These are phyloP conservation scores for Tadarida brasiliensis DNA, from an alignment of 2,797 vertebrate genomes.

Conservation along the genomic window DNA sequence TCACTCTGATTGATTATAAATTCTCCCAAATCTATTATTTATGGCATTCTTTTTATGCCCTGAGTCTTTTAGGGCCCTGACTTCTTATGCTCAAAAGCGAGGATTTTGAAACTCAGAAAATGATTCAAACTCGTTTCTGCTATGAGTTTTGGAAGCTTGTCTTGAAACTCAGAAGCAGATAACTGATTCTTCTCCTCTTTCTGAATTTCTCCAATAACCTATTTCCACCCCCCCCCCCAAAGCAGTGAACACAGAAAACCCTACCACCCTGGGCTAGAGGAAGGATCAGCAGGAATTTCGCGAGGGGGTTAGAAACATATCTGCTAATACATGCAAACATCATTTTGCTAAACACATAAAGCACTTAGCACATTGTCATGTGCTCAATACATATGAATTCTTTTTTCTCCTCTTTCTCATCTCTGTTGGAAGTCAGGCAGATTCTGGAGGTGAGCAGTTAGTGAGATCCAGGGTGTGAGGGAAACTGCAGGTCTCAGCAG, in stretches of 20 bases:
- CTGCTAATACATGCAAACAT: rapidly evolving
- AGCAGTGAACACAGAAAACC: neutral
- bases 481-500: neutral
- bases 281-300: neutral
- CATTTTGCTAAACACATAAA: neutral
- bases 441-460: neutral
- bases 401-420: neutral
- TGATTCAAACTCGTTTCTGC: neutral
- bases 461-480: neutral
- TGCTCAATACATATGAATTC: neutral
- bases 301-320: neutral
- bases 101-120: slow-evolving; percentile 21
- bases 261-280: neutral
- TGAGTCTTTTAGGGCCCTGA: slow-evolving; percentile 7
- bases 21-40: slow-evolving; percentile 64
- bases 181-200: neutral
- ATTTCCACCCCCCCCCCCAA: neutral
- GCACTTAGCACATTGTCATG: too few species aligned
- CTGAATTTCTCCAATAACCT: neutral
- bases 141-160: neutral
- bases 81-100: neutral
- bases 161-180: neutral
- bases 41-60: slow-evolving; percentile 8
- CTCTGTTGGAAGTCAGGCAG: neutral
- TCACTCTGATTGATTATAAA: slow-evolving; percentile 24